phyloP scores from a whole-genome alignment of 2,888 invertebrate species.

The Xanthostigma xanthostigma region DNA sequence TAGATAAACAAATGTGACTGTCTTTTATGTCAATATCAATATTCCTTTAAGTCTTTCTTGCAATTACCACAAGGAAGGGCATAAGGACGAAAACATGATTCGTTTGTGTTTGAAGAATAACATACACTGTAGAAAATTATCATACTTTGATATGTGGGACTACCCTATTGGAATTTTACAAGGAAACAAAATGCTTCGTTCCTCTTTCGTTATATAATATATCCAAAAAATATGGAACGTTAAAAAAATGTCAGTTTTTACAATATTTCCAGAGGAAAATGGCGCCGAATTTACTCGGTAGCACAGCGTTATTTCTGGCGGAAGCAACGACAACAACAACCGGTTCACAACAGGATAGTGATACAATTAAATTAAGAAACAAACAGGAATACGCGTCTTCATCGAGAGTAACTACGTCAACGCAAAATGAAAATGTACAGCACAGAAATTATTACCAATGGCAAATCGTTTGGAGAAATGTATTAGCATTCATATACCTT shows the following conservation, averaged over 20 bases:
- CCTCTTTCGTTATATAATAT: background rate
- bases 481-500: constrained; percentile 53
- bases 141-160: no score
- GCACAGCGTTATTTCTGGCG: constrained; percentile 36
- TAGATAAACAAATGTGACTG: no score
- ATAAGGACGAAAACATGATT: no score
- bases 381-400: background rate
- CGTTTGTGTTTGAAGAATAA: no score
- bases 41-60: no score
- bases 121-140: no score
- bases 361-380: background rate
- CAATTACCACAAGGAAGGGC: no score
- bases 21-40: no score
- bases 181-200: no score
- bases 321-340: constrained; percentile 23
- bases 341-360: background rate
- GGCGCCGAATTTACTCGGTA: constrained; percentile 47
- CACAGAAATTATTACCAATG: constrained; percentile 26
- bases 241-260: background rate
- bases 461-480: constrained; percentile 69
- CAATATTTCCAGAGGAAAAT: constrained; percentile 24
- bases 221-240: background rate
- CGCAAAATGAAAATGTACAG: background rate
- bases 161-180: no score
- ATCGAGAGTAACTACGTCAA: background rate